Base-by-base conservation (phyloP, 2,888 invertebrate species). In the Resseliella maxima region DNA sequence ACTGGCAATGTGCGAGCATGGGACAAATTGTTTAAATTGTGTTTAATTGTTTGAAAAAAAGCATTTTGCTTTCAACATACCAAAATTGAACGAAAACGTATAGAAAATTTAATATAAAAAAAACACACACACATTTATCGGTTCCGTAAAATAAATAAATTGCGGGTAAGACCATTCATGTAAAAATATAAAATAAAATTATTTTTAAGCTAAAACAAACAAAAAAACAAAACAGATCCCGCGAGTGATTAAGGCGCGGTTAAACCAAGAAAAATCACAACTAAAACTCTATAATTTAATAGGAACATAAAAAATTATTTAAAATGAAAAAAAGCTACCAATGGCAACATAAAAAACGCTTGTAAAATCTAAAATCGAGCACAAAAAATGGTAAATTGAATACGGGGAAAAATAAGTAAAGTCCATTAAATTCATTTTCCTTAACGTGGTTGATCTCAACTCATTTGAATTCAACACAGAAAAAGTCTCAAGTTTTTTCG, bases 281-380 rank as follows among this genome's bases (percentile, higher is more conserved):
- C n/a, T 24, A 27, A 59, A 59, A 59, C 24, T 12, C 59, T 24
- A 2, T 59, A 59, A 59, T 12, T 59, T 59, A n/a, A 59, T 59
- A 59, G 59, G 24, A n/a, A 59, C 24, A 59, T 24, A 8, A 8
- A 59, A 59, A 24, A 24, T 24, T 41, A 41, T 41, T 41, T 41
- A 41, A 59, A 27, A n/a, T n/a, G n/a, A n/a, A n/a, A 59, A 27
- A n/a, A 59, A 59, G 3, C 59, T 59, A 59, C 59, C 59, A 59
- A 59, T 27, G 6, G 59, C 27, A 59, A 59, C 59, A 59, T 59
- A 15, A 59, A 59, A 59, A 59, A 59, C 59, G 59, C 59, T 59
- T 59, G 59, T 59, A 59, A 59, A 59, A 59, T 59, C 59, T 59
- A 59, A 59, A n/a, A 24, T 59, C 27, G 59, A 59, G 59, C 59